These are phyloP conservation scores for Ametastegia equiseti DNA, from an alignment of 2,888 invertebrate genomes.

Conservation along the genomic window DNA sequence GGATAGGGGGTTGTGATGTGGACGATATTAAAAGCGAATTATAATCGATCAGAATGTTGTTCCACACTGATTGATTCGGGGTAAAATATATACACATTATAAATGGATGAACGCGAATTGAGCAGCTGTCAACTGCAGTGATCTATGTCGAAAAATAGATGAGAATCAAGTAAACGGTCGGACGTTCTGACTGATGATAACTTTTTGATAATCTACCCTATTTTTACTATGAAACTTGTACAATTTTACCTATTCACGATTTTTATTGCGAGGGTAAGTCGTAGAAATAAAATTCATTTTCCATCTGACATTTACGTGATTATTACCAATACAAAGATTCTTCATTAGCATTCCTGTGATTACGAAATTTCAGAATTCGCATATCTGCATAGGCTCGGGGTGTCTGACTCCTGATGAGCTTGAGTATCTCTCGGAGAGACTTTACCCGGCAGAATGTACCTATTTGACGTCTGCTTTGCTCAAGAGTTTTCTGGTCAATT, in stretches of 20 bases:
- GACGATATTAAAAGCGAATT: neutral
- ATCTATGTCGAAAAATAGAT: neutral
- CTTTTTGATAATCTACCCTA: conserved; percentile 40
- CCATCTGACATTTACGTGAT: neutral
- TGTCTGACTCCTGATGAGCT: conserved; percentile 53
- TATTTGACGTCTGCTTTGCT: conserved; percentile 47
- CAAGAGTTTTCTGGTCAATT: neutral
- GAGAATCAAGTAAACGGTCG: neutral
- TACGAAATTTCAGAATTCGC: conserved; percentile 17
- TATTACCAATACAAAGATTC: neutral
- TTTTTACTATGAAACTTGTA: conserved; percentile 54
- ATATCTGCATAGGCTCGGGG: conserved; percentile 36
- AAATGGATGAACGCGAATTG: conserved; percentile 7
- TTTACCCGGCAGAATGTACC: conserved; percentile 53
- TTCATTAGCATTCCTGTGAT: neutral
- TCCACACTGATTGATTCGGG: neutral
- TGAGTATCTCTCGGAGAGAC: conserved; percentile 51
- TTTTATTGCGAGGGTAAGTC: conserved; percentile 53
- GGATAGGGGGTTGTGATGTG: neutral
- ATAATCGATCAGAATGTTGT: neutral
- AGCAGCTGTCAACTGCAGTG: neutral
- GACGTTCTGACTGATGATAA: neutral
- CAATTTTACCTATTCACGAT: conserved; percentile 53
- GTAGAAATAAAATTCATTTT: neutral
- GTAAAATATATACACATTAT: neutral